Evolutionary conservation across 2,113 vertebrate genomes (phyloP).

Genomic region (Oenanthe oenanthe): DNA sequence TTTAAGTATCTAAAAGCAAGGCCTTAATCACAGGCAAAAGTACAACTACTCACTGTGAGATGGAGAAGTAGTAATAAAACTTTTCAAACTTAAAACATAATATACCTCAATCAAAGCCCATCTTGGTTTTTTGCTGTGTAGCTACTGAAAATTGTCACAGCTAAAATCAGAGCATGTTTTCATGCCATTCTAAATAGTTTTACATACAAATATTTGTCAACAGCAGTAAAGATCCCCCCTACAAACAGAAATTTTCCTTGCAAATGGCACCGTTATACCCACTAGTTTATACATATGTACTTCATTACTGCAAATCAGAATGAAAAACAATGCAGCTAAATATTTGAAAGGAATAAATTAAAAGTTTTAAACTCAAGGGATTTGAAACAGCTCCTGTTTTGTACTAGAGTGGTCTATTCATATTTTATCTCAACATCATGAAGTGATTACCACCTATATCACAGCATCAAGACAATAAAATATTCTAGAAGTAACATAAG

Average conservation of each 20-base stretch:
- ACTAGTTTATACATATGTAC: background rate
- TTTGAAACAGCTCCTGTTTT: background rate
- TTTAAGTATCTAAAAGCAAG: background rate
- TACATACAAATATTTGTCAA: background rate
- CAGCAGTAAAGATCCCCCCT: background rate
- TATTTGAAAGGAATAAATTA: background rate
- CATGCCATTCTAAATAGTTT: background rate
- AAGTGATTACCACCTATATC: background rate
- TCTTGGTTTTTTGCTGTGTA: background rate
- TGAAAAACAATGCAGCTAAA: background rate
- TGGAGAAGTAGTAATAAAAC: background rate
- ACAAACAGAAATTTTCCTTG: background rate
- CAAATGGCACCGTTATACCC: background rate
- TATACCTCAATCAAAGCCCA: background rate
- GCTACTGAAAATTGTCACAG: background rate
- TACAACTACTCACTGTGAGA: background rate
- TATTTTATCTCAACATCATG: background rate
- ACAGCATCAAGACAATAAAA: background rate
- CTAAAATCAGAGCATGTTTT: background rate
- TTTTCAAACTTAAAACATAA: background rate
- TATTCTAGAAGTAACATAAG: background rate
- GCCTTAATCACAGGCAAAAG: background rate
- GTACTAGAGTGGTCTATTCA: background rate
- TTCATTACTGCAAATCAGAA: background rate
- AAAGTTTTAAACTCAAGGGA: background rate